Base-by-base conservation (phyloP, 1,140 invertebrate genomes). In the Eumeta japonica region DNA sequence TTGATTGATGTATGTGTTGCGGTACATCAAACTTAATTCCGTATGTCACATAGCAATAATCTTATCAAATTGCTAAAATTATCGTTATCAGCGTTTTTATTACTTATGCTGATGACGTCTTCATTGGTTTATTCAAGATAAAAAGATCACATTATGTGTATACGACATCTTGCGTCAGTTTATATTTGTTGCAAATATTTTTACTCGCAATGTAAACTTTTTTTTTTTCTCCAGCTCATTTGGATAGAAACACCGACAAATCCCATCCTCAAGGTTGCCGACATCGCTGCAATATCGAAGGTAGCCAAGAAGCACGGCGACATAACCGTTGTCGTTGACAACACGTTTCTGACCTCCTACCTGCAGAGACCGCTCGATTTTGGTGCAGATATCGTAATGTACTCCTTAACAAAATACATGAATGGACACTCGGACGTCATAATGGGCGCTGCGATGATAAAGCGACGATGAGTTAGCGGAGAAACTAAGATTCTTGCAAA, bases 221-320 rank as follows among this genome's bases (percentile, higher is more conserved):
- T n/a, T n/a, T n/a, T n/a, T n/a, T n/a, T n/a, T n/a, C 79, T 79
- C 7, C 46, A 92, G 89, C 81, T 98, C 76, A 78, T 99, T 13
- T 99, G 96, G 95, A 75, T 98, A 34, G 97, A 99, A 76, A 90
- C 90, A 0, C 97, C 97, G 1, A 97, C 97, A n/a, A 99, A 99
- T 79, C 97, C 97, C 0, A 77, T 90, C 0, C 65, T 99, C 50
- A 95, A 95, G 78, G 68, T 99, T 10, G 82, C 87, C 14, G 95
- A 99, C 63, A 94, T 99, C 42, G 79, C 82, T 46, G 85, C 81
- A 2, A 77, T 97, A 16, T 62, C 81, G 1, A 78, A 86, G 43
- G 52, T 86, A 16, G 79, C 83, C 7, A 80, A 85, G 1, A 83
- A 83, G 33, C 54, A 62, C 47, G 43, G 83, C 33, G 35, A 86